A percentile compares a stretch with the other conserved stretches of the same genome.
These are phyloP conservation scores for Omphaloscelis lunosa DNA, from an alignment of 2,888 invertebrate genomes.

Conservation along the genomic window DNA sequence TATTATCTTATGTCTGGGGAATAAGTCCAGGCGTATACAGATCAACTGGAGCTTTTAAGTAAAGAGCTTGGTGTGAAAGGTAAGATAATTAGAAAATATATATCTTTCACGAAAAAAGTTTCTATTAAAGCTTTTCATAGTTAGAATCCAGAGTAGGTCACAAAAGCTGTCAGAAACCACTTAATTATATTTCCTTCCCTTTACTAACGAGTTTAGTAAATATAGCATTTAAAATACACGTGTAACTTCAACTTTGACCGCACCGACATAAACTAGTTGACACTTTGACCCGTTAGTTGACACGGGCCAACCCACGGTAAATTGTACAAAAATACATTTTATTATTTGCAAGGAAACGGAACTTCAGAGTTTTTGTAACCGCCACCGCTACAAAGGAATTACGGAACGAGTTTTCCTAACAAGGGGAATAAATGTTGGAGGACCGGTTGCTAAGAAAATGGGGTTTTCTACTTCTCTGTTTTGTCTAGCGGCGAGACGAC, in stretches of 20 bases:
- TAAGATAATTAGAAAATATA: not conserved
- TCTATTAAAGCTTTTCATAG: not conserved
- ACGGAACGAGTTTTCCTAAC: slow-evolving; percentile 37
- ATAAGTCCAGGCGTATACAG: too few relatives aligned
- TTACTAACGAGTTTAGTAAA: not conserved
- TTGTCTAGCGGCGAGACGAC: slow-evolving; percentile 5
- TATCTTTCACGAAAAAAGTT: not conserved
- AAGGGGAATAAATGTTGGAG: slow-evolving; percentile 33
- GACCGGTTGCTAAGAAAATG: slow-evolving; percentile 27
- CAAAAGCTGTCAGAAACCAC: too few relatives aligned
- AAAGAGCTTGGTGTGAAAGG: not conserved
- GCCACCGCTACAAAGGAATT: slow-evolving; percentile 22
- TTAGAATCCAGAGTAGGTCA: not conserved
- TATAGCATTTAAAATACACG: slow-evolving; percentile 12
- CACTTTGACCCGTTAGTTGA: slow-evolving; percentile 17
- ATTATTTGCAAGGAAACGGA: slow-evolving; percentile 25
- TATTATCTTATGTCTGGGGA: too few relatives aligned
- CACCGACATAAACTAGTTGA: slow-evolving; percentile 12
- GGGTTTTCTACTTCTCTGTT: slow-evolving; percentile 5
- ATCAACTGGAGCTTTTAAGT: not conserved
- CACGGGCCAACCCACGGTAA: slow-evolving; percentile 22
- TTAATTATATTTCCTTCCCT: not conserved
- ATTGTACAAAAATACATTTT: slow-evolving; percentile 34
- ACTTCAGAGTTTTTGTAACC: slow-evolving; percentile 24
- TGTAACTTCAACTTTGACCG: slow-evolving; percentile 14